A percentile compares a stretch with the other conserved stretches of the same genome.
Evolutionary conservation across 1,140 invertebrate genomes (phyloP).

Genomic region (Chironomus striatipennis): DNA sequence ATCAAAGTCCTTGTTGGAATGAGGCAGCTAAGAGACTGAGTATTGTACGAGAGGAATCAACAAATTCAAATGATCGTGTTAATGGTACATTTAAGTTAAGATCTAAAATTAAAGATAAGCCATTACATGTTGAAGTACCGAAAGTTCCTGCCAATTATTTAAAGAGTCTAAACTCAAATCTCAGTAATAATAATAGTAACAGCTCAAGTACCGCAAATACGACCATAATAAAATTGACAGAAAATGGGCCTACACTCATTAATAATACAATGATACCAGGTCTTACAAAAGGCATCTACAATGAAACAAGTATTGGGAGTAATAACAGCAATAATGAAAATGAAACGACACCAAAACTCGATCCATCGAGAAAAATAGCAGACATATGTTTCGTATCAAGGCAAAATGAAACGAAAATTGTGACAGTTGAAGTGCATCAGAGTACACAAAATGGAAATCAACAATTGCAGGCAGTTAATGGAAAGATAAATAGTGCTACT

Average conservation of each 20-base stretch:
- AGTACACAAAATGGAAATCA: constrained; percentile 31
- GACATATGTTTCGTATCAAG: constrained; percentile 33
- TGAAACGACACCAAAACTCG: background rate
- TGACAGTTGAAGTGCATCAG: constrained; percentile 52
- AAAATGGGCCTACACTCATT: constrained; percentile 53
- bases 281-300: constrained; percentile 7
- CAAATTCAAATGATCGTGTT: constrained; percentile 31
- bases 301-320: background rate
- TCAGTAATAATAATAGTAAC: constrained; percentile 20
- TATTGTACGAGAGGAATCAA: constrained; percentile 54
- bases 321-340: background rate
- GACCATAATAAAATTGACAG: constrained; percentile 58
- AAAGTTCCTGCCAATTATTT: background rate
- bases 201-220: constrained; percentile 44
- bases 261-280: constrained; percentile 48
- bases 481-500: background rate
- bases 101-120: constrained; percentile 29
- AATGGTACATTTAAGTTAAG: constrained; percentile 44
- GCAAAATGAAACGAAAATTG: constrained; percentile 46
- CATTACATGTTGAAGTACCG: background rate
- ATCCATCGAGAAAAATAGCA: constrained; percentile 27
- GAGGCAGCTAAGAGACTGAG: constrained; percentile 51
- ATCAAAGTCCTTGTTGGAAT: constrained; percentile 54
- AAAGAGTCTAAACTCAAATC: background rate
- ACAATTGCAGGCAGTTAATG: background rate